These are phyloP conservation scores for Grammomys surdaster DNA, from an alignment of 2,113 vertebrate genomes.

Conservation along the genomic window DNA sequence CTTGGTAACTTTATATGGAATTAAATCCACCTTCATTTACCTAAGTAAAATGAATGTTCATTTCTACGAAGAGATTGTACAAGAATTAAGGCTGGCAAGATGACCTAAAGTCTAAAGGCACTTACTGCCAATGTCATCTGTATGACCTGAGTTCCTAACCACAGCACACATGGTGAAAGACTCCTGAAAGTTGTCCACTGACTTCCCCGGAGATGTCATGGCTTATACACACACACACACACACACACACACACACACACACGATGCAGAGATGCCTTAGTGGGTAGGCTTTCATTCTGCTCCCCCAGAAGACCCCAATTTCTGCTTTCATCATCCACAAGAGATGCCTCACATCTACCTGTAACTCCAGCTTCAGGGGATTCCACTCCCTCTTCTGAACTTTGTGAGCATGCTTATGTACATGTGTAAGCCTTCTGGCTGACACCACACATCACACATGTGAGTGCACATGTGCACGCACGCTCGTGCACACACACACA, in stretches of 20 bases:
- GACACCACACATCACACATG: background rate
- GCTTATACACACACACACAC: background rate
- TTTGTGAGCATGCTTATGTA: background rate
- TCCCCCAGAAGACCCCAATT: background rate
- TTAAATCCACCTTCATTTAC: slow-evolving; percentile 17
- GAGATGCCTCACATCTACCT: background rate
- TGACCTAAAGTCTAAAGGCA: background rate
- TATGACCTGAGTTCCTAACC: background rate
- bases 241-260: background rate
- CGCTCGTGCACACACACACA: background rate
- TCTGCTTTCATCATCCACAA: background rate
- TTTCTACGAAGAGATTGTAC: background rate
- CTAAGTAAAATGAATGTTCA: background rate
- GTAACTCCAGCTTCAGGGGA: too few species aligned
- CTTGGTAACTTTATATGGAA: background rate
- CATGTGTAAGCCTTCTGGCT: background rate
- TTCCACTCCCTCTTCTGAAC: background rate
- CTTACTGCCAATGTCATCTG: background rate
- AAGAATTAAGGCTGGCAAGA: background rate
- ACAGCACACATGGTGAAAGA: background rate
- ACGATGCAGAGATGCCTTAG: background rate
- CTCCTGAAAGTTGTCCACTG: too few species aligned
- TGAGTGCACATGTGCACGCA: too few species aligned
- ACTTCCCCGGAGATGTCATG: background rate
- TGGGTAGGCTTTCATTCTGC: too few species aligned